A percentile compares a stretch with the other conserved stretches of the same genome.
Evolutionary conservation across 2,113 vertebrate species (phyloP).

Genomic region (Stercorarius parasiticus): DNA sequence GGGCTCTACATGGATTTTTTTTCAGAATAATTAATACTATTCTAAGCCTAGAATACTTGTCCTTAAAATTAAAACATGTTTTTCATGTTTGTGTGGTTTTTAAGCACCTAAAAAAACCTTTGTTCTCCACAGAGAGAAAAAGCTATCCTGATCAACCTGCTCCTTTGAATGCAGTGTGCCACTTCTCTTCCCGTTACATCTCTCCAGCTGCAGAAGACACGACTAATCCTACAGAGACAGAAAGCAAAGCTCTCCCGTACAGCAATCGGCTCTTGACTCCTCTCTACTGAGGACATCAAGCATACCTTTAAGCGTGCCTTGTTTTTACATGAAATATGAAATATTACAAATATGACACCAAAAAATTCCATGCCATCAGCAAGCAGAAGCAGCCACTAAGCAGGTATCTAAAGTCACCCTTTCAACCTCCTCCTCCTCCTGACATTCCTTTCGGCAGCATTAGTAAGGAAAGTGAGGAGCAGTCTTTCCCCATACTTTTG

Average conservation of each 20-base stretch:
- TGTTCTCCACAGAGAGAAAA: neutral
- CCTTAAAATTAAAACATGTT: neutral
- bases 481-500: neutral
- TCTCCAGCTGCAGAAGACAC: neutral
- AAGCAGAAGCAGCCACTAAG: neutral
- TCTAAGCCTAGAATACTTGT: neutral
- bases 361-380: neutral
- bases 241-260: neutral
- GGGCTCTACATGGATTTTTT: neutral
- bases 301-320: accelerated
- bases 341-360: neutral
- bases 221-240: neutral
- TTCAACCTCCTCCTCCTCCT: neutral
- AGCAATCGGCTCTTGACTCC: neutral
- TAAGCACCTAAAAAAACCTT: neutral
- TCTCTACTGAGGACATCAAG: neutral
- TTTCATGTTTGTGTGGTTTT: neutral
- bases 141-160: neutral
- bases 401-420: neutral
- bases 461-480: neutral
- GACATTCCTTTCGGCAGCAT: neutral
- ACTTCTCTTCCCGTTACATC: neutral
- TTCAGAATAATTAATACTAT: neutral
- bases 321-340: neutral
- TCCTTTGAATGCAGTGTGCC: neutral